Evolutionary conservation across 2,113 vertebrate genomes (phyloP).

Genomic region (Epinephelus fuscoguttatus): DNA sequence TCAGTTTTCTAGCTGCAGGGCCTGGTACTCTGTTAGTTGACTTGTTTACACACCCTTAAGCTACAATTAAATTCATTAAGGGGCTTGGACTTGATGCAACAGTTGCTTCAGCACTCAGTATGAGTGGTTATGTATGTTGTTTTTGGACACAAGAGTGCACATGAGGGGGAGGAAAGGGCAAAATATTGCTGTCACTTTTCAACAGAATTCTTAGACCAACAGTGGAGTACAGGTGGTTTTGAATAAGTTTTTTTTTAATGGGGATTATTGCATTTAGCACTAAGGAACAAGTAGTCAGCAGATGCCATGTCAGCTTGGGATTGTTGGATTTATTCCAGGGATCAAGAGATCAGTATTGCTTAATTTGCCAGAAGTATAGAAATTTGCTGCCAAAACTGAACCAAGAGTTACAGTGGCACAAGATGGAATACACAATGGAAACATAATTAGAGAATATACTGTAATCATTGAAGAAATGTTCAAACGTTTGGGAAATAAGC

Average conservation of each 20-base stretch:
- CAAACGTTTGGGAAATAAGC: too few relatives aligned
- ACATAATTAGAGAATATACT: too few relatives aligned
- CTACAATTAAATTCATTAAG: constrained; percentile 14
- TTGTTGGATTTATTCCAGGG: constrained; percentile 2
- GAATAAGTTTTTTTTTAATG: neutral
- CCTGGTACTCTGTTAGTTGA: neutral
- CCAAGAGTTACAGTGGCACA: neutral
- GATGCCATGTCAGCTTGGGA: neutral
- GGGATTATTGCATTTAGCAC: neutral
- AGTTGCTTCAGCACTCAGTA: neutral
- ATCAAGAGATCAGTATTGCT: neutral
- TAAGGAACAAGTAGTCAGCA: neutral
- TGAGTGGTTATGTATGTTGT: neutral
- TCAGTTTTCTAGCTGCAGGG: constrained; percentile 1
- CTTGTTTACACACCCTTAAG: constrained; percentile 29
- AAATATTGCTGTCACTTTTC: neutral
- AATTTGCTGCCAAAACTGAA: neutral
- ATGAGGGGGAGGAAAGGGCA: too few relatives aligned
- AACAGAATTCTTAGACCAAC: neutral
- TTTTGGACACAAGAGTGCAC: neutral
- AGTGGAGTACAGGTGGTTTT: neutral
- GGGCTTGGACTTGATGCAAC: neutral
- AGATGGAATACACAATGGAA: too few relatives aligned
- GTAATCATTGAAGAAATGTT: neutral
- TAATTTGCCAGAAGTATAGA: neutral